Conservation (phyloP, 2,797 vertebrate genomes). For the Eospalax fontanierii region DNA sequence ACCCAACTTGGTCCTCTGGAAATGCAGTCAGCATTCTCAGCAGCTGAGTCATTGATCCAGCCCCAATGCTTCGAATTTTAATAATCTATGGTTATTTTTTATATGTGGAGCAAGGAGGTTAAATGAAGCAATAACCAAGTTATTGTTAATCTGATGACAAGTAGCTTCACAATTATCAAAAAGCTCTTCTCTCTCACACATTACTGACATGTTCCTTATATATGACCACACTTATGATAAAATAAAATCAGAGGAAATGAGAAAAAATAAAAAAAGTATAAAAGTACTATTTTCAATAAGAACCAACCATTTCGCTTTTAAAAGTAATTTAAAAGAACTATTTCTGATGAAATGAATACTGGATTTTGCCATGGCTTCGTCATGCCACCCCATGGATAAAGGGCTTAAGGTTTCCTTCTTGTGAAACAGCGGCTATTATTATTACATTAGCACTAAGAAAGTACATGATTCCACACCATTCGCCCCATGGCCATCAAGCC, state of each 20-base stretch:
- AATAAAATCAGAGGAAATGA: slow-evolving; percentile 18
- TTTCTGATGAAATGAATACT: slow-evolving; percentile 68
- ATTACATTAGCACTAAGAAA: slow-evolving; percentile 16
- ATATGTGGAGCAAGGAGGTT: background rate
- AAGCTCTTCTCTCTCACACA: background rate
- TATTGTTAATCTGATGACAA: background rate
- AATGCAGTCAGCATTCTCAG: too few species aligned
- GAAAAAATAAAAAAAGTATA: slow-evolving; percentile 46
- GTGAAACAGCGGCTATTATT: slow-evolving; percentile 46
- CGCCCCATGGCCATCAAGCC: background rate
- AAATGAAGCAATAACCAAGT: background rate
- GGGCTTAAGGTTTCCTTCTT: slow-evolving; percentile 61
- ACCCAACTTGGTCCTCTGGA: too few species aligned
- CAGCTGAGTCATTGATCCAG: too few species aligned
- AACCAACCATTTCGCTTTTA: background rate
- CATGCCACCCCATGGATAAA: slow-evolving; percentile 27
- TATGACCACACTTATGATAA: background rate
- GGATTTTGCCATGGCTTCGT: slow-evolving; percentile 28
- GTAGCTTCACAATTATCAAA: background rate
- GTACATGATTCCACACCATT: background rate
- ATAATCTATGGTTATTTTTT: background rate
- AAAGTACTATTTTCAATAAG: background rate
- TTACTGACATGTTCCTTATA: background rate
- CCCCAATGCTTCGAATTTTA: slow-evolving; percentile 4
- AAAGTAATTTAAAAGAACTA: background rate